phyloP scores from a whole-genome alignment of 2,113 vertebrate species.

The Sorex fumeus region DNA sequence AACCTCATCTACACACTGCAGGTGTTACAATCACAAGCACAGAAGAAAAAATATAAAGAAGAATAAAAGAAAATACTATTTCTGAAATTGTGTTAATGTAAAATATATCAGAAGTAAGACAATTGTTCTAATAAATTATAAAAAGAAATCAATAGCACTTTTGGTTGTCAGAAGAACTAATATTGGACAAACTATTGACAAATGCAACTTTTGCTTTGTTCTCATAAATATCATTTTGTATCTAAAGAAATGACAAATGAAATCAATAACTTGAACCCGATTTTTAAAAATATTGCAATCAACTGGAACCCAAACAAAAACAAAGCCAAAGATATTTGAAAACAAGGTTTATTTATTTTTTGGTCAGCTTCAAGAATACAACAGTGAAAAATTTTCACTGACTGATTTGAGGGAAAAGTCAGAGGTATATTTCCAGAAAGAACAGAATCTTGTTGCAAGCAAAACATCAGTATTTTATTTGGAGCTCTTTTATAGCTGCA shows the following conservation, averaged over 20 bases:
- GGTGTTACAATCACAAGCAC: not conserved
- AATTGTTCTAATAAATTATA: not conserved
- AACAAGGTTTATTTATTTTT: not conserved
- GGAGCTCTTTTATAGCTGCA: not conserved
- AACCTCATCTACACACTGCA: not conserved
- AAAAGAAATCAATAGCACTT: not conserved
- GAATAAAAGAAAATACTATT: not conserved
- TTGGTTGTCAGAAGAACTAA: not conserved
- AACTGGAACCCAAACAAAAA: not conserved
- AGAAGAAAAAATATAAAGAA: not conserved
- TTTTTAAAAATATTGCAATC: not conserved
- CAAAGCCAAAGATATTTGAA: not conserved
- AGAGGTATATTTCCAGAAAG: not conserved
- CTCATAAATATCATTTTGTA: slow-evolving; percentile 17
- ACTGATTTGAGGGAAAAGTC: not conserved
- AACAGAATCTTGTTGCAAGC: not conserved
- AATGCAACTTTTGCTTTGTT: not conserved
- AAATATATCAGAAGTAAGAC: not conserved
- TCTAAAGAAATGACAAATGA: slow-evolving; percentile 27
- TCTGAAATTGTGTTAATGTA: slow-evolving; percentile 23
- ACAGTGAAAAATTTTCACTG: not conserved
- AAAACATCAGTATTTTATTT: not conserved
- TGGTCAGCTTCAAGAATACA: not conserved
- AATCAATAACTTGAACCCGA: not conserved
- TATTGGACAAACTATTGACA: not conserved